Base-by-base conservation (phyloP, 2,797 vertebrate genomes). In the Gila robusta region DNA sequence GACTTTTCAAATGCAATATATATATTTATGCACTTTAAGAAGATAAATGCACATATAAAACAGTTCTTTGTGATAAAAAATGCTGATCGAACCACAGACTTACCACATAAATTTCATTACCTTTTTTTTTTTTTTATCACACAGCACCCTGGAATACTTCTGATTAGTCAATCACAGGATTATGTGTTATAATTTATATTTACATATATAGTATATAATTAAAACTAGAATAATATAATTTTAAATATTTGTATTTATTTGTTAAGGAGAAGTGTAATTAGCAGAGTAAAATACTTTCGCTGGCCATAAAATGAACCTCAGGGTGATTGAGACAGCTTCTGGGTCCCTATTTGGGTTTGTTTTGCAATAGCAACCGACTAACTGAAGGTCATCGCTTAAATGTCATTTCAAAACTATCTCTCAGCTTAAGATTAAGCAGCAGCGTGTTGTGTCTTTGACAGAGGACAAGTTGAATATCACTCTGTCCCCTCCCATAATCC, bases 391-490 rank as follows among this genome's bases (percentile, higher is more conserved):
- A 83, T 19, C 2, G 4, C 69, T 59, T 32, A 44, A 26, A n/a
- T 44, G 70, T 64, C 19, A 47, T 64, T 74, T 74, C 19, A 83
- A 49, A 82, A 64, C 70, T 47, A 64, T 64, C 28, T 74, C 6
- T 62, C 4, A 14, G 71, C 19, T 83, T 74, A 44, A 64, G 37
- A 54, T 81, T 47, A 81, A 56, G 32, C 47, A 54, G 32, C 12
- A 66, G 47, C 12, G 59, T 12, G 5, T 37, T 2, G 10, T 82
- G 72, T 64, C 41, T 72, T 80, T 80, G 64, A 64, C 77, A 80
- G 35, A 80, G 28, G 32, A 47, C 80, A 35, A 64, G 37, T 14
- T 59, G 2, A 77, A 79, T 67, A 67, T 85, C 49, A n/a, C 28
- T 70, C 28, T 3, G 23, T 77, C 78, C 52, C 9, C 5, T 54